These are phyloP conservation scores for Smittia sp. DNA, from an alignment of 2,888 invertebrate species.

Conservation along the genomic window DNA sequence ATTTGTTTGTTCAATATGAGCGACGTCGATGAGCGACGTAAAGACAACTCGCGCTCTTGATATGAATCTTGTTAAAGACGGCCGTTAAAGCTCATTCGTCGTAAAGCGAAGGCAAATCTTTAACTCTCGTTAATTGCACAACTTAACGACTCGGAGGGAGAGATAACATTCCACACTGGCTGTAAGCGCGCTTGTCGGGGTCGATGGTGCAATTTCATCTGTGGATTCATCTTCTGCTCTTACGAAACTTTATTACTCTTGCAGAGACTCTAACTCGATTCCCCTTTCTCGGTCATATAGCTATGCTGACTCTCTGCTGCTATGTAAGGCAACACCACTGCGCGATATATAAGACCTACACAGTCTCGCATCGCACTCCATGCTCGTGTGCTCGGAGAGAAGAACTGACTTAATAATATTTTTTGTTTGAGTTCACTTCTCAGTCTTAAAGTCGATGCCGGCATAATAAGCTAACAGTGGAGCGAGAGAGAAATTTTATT, in stretches of 20 bases:
- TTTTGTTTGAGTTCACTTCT: slow-evolving; percentile 24
- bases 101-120: not conserved
- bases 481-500: slow-evolving; percentile 13
- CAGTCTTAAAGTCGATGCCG: slow-evolving; percentile 39
- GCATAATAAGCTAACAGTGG: not conserved
- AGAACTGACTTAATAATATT: slow-evolving; percentile 28
- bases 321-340: not conserved
- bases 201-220: slow-evolving; percentile 10
- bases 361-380: not conserved
- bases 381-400: slow-evolving; percentile 4
- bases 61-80: not conserved
- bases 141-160: not conserved
- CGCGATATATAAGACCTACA: not conserved
- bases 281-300: not conserved
- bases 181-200: not conserved
- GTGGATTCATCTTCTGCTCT: not conserved
- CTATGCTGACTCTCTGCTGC: not conserved
- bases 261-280: not conserved
- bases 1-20: slow-evolving; percentile 22
- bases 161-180: not conserved
- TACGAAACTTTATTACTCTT: not conserved
- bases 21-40: not conserved
- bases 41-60: not conserved
- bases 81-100: not conserved
- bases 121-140: not conserved